Conservation (phyloP, 2,888 invertebrate genomes). For the Hartigia nigra region DNA sequence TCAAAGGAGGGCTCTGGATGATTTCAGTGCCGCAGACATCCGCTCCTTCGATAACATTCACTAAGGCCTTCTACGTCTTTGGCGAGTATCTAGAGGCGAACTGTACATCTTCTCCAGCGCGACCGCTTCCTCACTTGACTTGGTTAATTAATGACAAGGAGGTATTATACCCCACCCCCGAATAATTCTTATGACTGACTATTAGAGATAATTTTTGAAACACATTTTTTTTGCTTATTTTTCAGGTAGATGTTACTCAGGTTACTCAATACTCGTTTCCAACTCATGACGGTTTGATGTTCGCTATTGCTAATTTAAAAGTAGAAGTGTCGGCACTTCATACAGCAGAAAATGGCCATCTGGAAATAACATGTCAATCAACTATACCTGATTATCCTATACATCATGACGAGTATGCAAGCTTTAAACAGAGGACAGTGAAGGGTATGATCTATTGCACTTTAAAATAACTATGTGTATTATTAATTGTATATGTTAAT, state of each 20-base stretch:
- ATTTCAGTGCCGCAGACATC: constrained; percentile 73
- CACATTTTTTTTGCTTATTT: not conserved
- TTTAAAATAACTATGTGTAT: not conserved
- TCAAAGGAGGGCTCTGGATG: constrained; percentile 1
- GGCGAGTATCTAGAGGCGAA: constrained; percentile 79
- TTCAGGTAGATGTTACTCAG: constrained; percentile 53
- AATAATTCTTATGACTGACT: not conserved
- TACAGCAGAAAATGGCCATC: constrained; percentile 75
- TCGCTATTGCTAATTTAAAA: constrained; percentile 77
- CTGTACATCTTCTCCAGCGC: constrained; percentile 79
- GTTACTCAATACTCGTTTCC: constrained; percentile 52
- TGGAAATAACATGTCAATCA: constrained; percentile 80
- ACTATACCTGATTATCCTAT: constrained; percentile 82
- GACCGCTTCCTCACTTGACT: constrained; percentile 80
- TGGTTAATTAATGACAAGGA: constrained; percentile 83
- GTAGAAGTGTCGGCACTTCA: constrained; percentile 80
- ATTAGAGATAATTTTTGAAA: not conserved
- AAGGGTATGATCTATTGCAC: constrained; percentile 71
- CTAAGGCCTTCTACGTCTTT: constrained; percentile 74
- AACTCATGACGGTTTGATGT: constrained; percentile 48
- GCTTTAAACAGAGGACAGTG: constrained; percentile 78
- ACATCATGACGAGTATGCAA: constrained; percentile 79
- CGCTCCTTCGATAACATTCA: constrained; percentile 79
- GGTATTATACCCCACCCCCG: constrained; percentile 64
- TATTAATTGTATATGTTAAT: not conserved